Evolutionary conservation across 2,113 vertebrate species (phyloP).

Genomic region (Lycocorax pyrrhopterus): DNA sequence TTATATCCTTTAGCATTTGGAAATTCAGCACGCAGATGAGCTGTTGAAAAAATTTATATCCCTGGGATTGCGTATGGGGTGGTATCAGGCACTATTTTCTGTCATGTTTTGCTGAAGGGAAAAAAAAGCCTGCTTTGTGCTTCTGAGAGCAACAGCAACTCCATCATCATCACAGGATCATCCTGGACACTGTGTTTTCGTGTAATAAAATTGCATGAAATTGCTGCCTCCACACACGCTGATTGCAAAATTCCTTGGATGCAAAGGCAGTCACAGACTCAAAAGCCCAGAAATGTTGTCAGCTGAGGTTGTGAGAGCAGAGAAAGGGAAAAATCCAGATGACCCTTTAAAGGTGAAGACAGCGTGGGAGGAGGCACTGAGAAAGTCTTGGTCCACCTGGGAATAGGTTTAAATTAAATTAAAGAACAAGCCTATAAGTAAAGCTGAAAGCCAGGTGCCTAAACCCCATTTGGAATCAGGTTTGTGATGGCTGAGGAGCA

Average conservation of each 20-base stretch:
- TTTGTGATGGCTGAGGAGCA: neutral
- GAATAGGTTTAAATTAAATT: neutral
- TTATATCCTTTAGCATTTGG: neutral
- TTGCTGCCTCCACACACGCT: neutral
- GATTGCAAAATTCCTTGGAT: neutral
- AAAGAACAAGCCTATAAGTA: neutral
- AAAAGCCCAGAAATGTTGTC: neutral
- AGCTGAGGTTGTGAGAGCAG: neutral
- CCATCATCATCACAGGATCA: neutral
- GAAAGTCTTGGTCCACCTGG: neutral
- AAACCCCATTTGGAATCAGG: neutral
- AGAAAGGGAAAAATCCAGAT: neutral
- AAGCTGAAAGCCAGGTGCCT: neutral
- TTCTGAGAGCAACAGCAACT: neutral
- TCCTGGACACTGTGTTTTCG: neutral
- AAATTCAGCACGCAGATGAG: neutral
- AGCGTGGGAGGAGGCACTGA: neutral
- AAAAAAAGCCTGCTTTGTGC: neutral
- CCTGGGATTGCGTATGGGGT: neutral
- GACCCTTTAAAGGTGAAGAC: neutral
- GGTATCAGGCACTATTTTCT: neutral
- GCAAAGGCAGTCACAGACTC: neutral
- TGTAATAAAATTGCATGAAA: neutral
- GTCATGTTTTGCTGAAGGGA: rapidly evolving
- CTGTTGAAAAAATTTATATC: neutral